phyloP scores from a whole-genome alignment of 2,797 vertebrate genomes.

The Lacerta bilineata region DNA sequence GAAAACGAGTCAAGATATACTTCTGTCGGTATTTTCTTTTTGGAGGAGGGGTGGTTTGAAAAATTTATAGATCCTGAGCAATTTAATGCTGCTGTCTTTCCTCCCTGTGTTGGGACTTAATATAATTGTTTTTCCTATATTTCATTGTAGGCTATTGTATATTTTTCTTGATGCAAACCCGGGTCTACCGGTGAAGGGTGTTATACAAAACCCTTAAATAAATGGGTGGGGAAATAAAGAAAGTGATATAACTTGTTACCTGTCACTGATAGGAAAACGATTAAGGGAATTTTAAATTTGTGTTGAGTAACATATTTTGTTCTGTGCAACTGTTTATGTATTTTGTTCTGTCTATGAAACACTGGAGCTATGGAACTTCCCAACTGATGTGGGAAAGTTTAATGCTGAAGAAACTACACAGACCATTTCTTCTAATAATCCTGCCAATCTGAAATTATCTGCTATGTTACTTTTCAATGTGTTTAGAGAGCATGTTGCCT shows the following conservation, averaged over 20 bases:
- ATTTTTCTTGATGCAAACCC: no score
- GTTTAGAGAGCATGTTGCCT: not conserved
- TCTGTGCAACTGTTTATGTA: not conserved
- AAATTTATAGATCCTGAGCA: no score
- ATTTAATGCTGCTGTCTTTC: no score
- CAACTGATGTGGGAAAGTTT: slow-evolving; percentile 17
- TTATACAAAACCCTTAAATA: no score
- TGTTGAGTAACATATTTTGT: not conserved
- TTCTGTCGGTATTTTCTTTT: no score
- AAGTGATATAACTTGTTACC: not conserved
- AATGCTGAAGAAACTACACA: slow-evolving; percentile 52
- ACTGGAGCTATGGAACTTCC: not conserved
- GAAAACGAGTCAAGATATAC: no score
- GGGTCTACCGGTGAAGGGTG: no score
- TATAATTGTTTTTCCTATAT: no score
- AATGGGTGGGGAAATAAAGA: not conserved
- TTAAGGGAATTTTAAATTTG: not conserved
- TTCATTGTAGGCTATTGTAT: no score
- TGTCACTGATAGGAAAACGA: not conserved
- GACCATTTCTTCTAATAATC: not conserved
- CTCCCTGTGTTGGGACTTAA: no score
- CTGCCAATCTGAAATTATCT: slow-evolving; percentile 39
- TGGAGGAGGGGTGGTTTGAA: no score
- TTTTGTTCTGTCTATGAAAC: not conserved
- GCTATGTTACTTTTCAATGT: not conserved